A percentile compares a stretch with the other conserved stretches of the same genome.
Evolutionary conservation across 1,140 invertebrate genomes (phyloP).

Genomic region (Hyles euphorbiae): DNA sequence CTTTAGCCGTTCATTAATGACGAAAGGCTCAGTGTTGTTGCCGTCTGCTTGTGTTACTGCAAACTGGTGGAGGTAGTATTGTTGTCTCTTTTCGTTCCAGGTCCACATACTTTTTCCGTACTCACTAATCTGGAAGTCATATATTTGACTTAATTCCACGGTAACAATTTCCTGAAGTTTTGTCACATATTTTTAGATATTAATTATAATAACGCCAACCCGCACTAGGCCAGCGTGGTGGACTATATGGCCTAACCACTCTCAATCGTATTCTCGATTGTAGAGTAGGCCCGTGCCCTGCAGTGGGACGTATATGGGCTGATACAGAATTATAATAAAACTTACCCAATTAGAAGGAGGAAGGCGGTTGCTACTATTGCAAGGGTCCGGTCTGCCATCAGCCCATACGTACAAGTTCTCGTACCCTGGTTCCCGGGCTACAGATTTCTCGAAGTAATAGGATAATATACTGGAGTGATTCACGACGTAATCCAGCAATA

Average conservation of each 20-base stretch:
- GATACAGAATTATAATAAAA: no score
- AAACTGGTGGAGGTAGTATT: slow-evolving; percentile 85
- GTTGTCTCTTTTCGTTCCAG: slow-evolving; percentile 76
- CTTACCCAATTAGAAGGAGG: slow-evolving; percentile 65
- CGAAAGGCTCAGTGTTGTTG: slow-evolving; percentile 78
- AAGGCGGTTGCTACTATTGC: slow-evolving; percentile 37
- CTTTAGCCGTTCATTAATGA: slow-evolving; percentile 77
- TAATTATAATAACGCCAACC: no score
- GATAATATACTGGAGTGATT: slow-evolving; percentile 85
- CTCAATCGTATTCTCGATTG: no score
- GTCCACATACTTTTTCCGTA: slow-evolving; percentile 81
- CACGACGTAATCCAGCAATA: slow-evolving; percentile 83
- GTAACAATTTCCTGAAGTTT: background rate
- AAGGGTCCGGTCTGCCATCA: slow-evolving; percentile 46
- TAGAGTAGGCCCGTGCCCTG: no score
- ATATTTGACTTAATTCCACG: background rate
- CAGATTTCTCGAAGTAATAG: slow-evolving; percentile 82
- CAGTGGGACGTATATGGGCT: no score
- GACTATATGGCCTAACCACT: no score
- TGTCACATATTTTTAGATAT: no score
- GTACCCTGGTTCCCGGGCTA: slow-evolving; percentile 74
- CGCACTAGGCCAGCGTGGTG: no score
- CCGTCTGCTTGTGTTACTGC: slow-evolving; percentile 80
- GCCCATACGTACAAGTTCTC: slow-evolving; percentile 84
- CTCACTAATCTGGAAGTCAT: slow-evolving; percentile 54